Conservation (phyloP, 2,888 invertebrate genomes). For the Tetanocera ferruginea region DNA sequence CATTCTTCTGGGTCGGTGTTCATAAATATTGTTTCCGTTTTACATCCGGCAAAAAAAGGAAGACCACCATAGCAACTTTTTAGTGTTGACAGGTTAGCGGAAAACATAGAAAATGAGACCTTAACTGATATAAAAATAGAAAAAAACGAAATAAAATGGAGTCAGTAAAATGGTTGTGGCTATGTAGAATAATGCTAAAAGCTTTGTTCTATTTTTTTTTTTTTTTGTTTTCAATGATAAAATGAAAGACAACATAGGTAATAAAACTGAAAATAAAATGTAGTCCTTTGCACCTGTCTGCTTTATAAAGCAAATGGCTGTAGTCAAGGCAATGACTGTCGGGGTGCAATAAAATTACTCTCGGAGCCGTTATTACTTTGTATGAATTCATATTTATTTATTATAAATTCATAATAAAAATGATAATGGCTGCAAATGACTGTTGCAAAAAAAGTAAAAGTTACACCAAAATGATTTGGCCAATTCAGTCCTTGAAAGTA, state of each 20-base stretch:
- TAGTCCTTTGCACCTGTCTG: background rate
- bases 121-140: background rate
- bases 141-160: background rate
- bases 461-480: too few species aligned
- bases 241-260: background rate
- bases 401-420: too few species aligned
- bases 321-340: too few species aligned
- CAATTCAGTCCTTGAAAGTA: too few species aligned
- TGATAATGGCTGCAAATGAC: too few species aligned
- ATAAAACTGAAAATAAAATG: slow-evolving; percentile 7
- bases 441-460: too few species aligned
- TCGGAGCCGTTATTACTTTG: too few species aligned
- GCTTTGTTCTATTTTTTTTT: background rate
- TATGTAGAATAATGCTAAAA: background rate
- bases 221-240: background rate
- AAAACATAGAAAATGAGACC: background rate
- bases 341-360: too few species aligned
- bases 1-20: background rate
- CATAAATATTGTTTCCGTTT: slow-evolving; percentile 26
- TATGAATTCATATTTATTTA: too few species aligned
- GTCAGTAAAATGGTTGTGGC: slow-evolving; percentile 3
- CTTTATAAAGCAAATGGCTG: background rate
- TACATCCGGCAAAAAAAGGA: background rate
- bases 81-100: slow-evolving; percentile 18
- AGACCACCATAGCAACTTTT: background rate